Evolutionary conservation across 2,888 invertebrate species (phyloP), one percentile per base, ranked within the genome.

Genomic region (Eucera pruinosa): DNA sequence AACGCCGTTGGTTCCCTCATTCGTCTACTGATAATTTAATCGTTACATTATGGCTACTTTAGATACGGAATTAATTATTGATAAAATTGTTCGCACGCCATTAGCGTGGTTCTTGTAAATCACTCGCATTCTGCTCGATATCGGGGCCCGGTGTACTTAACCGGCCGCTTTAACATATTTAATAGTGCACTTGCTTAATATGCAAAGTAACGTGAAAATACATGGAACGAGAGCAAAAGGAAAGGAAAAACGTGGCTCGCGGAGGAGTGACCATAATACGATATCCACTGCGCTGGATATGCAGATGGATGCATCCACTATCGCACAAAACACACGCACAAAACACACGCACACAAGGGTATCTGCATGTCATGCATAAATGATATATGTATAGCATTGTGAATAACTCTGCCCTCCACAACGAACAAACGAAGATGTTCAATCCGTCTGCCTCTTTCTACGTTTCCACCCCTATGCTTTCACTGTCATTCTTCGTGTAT

Each of bases 321-420:
- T 77, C 71, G n/a, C n/a, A n/a, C n/a, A n/a, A n/a, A n/a, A n/a
- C 55, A 45, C 43, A 60, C 64, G 47, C 13, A 18, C 33, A 47
- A 9, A 11, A 36, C 41, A 39, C 18, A 45, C 15, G 43, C 65
- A 62, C 30, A 39, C 27, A 47, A 23, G 25, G 55, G 33, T 77
- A 69, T 39, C 73, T 18, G 47, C 68, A 75, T 52, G 82, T 78
- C 72, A 75, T 70, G 78, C 69, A 76, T 82, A 79, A 78, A 82
- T 76, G 79, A 82, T 82, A 62, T 70, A 82, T 82, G 78, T 72
- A 70, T 73, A 68, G 67, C 82, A 74, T 58, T 39, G 75, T 45
- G 75, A 82, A 73, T 76, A 70, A 73, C 72, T 71, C 67, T 18
- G 67, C 41, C 55, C 64, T 27, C 47, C 65, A 25, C 69, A 61